These are phyloP conservation scores for Globicephala melas DNA, from an alignment of 2,113 vertebrate species.

Conservation along the genomic window DNA sequence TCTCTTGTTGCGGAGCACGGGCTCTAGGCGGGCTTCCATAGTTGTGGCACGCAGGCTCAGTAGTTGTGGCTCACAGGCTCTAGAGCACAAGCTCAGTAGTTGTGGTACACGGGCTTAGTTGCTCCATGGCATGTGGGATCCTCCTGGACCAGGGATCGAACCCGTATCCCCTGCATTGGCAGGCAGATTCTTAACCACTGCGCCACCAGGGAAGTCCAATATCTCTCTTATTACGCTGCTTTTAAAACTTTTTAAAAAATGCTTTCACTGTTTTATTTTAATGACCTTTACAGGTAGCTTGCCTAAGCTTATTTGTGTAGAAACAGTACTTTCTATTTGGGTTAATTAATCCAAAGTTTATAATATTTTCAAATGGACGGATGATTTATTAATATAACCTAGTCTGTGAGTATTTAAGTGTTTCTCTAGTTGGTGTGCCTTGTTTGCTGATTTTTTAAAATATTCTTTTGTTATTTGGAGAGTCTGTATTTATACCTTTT, in stretches of 20 bases:
- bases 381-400: background rate
- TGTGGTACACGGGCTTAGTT: too few relatives aligned
- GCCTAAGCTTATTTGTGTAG: background rate
- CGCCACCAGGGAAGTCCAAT: too few relatives aligned
- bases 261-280: background rate
- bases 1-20: too few relatives aligned
- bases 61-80: too few relatives aligned
- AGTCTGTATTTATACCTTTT: slow-evolving; percentile 10
- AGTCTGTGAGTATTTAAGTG: background rate
- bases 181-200: too few relatives aligned
- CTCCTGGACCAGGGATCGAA: too few relatives aligned
- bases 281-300: background rate
- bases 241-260: background rate
- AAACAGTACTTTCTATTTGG: background rate
- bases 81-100: too few relatives aligned
- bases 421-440: background rate
- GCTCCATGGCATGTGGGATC: too few relatives aligned
- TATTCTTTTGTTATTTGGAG: background rate
- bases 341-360: background rate
- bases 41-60: too few relatives aligned
- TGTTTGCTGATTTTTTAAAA: background rate
- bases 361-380: background rate
- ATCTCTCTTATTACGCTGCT: background rate
- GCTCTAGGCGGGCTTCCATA: too few relatives aligned
- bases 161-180: too few relatives aligned